Percentiles rank a stretch among this genome's conserved stretches.
Evolutionary conservation across 2,113 vertebrate genomes (phyloP).

Genomic region (Oostethus manadensis): DNA sequence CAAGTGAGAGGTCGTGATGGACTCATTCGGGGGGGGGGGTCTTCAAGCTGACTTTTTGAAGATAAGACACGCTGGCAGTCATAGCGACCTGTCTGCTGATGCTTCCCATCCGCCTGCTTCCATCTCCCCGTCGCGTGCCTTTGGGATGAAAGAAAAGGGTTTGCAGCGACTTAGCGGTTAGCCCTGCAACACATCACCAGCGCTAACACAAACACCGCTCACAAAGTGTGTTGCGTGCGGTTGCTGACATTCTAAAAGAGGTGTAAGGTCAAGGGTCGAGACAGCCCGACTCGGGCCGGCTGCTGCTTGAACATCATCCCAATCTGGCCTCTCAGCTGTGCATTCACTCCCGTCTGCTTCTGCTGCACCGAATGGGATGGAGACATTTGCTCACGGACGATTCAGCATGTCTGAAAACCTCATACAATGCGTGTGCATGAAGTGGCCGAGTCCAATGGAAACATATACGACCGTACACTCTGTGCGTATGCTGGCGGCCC

Average conservation of each 20-base stretch:
- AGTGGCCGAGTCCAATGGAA: too few species aligned
- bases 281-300: constrained; percentile 63
- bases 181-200: constrained; percentile 55
- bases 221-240: constrained; percentile 18
- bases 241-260: constrained; percentile 61
- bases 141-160: constrained; percentile 64
- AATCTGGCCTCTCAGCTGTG: constrained; percentile 18
- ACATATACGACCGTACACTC: too few species aligned
- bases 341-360: too few species aligned
- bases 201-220: constrained; percentile 33
- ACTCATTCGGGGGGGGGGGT: constrained; percentile 20
- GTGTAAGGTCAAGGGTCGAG: constrained; percentile 62
- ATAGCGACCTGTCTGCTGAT: constrained; percentile 42
- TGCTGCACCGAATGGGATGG: too few species aligned
- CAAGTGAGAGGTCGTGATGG: neutral
- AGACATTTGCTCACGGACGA: too few species aligned
- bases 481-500: too few species aligned
- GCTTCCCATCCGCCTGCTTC: constrained; percentile 37
- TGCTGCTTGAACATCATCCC: constrained; percentile 60
- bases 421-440: too few species aligned
- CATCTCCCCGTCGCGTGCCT: constrained; percentile 55
- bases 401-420: too few species aligned
- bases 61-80: constrained; percentile 48
- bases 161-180: constrained; percentile 56
- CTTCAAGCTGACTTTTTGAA: constrained; percentile 50